Evolutionary conservation across 2,888 invertebrate species (phyloP).

Genomic region (Folsomia manolachei): DNA sequence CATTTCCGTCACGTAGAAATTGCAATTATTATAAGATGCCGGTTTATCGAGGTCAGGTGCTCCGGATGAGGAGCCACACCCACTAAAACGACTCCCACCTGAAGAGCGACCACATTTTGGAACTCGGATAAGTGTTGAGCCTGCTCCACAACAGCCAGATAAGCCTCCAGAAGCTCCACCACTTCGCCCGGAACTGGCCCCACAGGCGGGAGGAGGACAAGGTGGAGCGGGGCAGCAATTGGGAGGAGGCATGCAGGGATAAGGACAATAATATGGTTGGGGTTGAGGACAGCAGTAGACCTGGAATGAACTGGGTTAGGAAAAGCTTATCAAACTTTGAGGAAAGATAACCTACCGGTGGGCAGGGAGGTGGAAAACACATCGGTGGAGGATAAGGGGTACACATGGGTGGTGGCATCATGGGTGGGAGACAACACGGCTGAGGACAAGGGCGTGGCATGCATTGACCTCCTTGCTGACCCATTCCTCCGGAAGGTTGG

Average conservation of each 20-base stretch:
- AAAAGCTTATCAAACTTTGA: too few species aligned
- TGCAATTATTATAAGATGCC: conserved; percentile 41
- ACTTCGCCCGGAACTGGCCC: neutral
- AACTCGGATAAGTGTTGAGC: conserved; percentile 33
- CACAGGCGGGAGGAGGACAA: conserved; percentile 29
- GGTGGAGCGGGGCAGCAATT: conserved; percentile 23
- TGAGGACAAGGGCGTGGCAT: neutral
- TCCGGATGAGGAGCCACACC: neutral
- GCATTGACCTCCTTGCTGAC: conserved; percentile 11
- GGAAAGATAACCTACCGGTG: too few species aligned
- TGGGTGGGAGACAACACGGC: conserved; percentile 2
- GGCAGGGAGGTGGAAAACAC: conserved; percentile 22
- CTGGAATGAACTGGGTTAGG: too few species aligned
- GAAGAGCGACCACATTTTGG: conserved; percentile 26
- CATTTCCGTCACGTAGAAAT: conserved; percentile 37
- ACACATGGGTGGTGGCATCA: conserved; percentile 5
- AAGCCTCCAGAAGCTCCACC: neutral
- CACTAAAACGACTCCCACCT: neutral
- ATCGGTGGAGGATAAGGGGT: conserved; percentile 13
- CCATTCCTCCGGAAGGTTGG: neutral
- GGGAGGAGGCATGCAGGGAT: conserved; percentile 11
- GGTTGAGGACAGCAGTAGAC: conserved; percentile 23
- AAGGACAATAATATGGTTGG: conserved; percentile 10
- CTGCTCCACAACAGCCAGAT: conserved; percentile 15
- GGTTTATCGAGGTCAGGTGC: conserved; percentile 20